Conservation (phyloP, 1,140 invertebrate genomes). For the Notospermus geniculatus region DNA sequence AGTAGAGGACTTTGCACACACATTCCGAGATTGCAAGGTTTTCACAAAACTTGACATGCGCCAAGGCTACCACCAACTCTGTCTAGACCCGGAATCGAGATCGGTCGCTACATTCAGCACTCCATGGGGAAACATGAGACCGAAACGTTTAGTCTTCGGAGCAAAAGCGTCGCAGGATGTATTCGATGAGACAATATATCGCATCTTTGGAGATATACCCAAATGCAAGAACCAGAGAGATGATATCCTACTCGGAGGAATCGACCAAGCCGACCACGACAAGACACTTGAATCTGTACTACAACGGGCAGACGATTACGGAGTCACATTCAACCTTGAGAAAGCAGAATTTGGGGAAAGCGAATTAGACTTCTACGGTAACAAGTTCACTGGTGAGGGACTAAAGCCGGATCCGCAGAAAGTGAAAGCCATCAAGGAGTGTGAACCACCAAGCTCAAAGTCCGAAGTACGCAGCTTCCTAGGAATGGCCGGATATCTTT, state of each 20-base stretch:
- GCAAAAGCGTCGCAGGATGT: constrained; percentile 20
- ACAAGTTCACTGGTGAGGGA: constrained; percentile 25
- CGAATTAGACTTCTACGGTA: constrained; percentile 28
- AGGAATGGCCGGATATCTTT: constrained; percentile 30
- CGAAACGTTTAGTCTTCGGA: constrained; percentile 15
- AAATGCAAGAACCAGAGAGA: constrained; percentile 23
- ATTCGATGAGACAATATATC: constrained; percentile 24
- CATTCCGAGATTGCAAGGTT: constrained; percentile 18
- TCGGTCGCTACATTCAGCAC: no score
- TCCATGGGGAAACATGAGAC: no score
- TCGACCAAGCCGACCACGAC: constrained; percentile 25
- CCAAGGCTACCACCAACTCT: constrained; percentile 20
- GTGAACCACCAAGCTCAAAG: constrained; percentile 23
- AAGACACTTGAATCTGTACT: constrained; percentile 24
- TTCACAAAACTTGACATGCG: constrained; percentile 18
- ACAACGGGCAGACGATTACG: constrained; percentile 19
- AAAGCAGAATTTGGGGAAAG: constrained; percentile 29
- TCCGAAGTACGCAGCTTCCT: constrained; percentile 30
- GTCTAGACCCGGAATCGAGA: no score
- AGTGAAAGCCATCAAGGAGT: constrained; percentile 26
- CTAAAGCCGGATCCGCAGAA: constrained; percentile 29
- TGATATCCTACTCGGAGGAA: constrained; percentile 21
- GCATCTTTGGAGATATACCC: constrained; percentile 22
- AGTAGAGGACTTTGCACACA: constrained; percentile 19
- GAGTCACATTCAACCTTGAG: constrained; percentile 27